These are phyloP conservation scores for Microtus richardsoni DNA, from an alignment of 2,113 vertebrate genomes.

Conservation along the genomic window DNA sequence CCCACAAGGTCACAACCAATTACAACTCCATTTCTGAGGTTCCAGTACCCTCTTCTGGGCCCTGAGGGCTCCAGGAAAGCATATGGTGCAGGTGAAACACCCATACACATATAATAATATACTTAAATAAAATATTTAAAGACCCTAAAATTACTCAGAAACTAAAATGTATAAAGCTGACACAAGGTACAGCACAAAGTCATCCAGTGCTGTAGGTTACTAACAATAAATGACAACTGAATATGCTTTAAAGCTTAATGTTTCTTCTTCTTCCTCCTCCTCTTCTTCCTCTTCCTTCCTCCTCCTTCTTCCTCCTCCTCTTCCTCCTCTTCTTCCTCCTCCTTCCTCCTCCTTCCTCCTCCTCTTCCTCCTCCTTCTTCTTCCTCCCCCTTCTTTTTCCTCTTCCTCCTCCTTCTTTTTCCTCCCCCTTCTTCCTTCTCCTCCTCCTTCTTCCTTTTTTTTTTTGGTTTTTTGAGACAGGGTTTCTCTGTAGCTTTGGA, in stretches of 20 bases:
- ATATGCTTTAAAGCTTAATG: neutral
- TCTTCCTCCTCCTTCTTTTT: no score
- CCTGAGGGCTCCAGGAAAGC: neutral
- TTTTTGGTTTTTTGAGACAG: no score
- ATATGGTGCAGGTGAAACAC: neutral
- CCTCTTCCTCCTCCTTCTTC: no score
- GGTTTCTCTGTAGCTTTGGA: no score
- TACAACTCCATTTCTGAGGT: neutral
- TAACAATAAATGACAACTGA: slow-evolving; percentile 10
- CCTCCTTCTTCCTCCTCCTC: no score
- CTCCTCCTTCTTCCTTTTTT: neutral
- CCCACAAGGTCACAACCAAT: neutral
- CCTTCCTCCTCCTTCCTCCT: no score
- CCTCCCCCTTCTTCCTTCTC: no score
- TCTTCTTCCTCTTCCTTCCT: accelerated
- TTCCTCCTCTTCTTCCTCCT: no score
- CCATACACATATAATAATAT: neutral
- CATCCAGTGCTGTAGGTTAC: neutral
- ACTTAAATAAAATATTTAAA: neutral
- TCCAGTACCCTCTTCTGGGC: neutral
- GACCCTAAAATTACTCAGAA: neutral
- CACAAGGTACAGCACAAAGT: neutral
- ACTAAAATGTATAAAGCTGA: neutral
- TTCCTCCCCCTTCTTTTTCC: no score
- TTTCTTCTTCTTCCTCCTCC: neutral